phyloP scores from a whole-genome alignment of 2,888 invertebrate genomes.

The Agriopis aurantiaria region DNA sequence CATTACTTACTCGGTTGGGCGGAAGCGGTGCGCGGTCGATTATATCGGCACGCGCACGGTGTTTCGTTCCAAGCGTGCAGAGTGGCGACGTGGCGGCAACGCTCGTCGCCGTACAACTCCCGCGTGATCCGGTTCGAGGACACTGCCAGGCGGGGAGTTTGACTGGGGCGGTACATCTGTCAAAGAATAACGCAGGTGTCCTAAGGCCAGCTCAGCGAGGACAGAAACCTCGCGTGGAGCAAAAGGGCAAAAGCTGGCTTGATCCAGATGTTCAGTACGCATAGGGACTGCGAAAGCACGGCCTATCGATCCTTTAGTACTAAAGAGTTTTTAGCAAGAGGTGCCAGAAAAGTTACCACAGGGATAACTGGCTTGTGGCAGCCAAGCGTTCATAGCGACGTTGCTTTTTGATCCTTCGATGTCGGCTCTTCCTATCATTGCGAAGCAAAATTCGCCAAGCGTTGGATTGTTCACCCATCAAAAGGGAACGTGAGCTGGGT shows the following conservation, averaged over 20 bases:
- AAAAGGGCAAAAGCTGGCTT: slow-evolving; percentile 90
- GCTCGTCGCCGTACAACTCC: slow-evolving; percentile 54
- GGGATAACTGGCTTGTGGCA: slow-evolving; percentile 90
- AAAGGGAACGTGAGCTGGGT: slow-evolving; percentile 89
- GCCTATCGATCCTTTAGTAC: slow-evolving; percentile 89
- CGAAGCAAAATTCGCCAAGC: slow-evolving; percentile 88
- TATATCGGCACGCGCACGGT: slow-evolving; percentile 46
- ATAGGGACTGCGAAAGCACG: slow-evolving; percentile 88
- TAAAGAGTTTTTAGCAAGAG: slow-evolving; percentile 87
- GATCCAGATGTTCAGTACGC: slow-evolving; percentile 89
- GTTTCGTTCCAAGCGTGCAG: slow-evolving; percentile 82
- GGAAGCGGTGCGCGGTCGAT: slow-evolving; percentile 40
- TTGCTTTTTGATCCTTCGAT: slow-evolving; percentile 61
- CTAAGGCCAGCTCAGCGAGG: slow-evolving; percentile 88
- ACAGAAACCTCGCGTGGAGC: slow-evolving; percentile 90
- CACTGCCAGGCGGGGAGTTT: slow-evolving; percentile 88
- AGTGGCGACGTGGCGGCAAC: slow-evolving; percentile 78
- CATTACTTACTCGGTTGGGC: slow-evolving; percentile 63
- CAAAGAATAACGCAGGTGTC: slow-evolving; percentile 89
- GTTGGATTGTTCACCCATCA: slow-evolving; percentile 90
- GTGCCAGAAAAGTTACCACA: slow-evolving; percentile 91
- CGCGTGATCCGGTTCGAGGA: slow-evolving; percentile 85
- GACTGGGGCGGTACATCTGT: slow-evolving; percentile 89
- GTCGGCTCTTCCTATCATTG: too few relatives aligned
- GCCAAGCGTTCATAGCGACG: slow-evolving; percentile 89